A percentile compares a stretch with the other conserved stretches of the same genome.
Conservation (phyloP, 30 jellyfish, hydroid and myxozoan species). For the Clytia hemisphaerica region DNA sequence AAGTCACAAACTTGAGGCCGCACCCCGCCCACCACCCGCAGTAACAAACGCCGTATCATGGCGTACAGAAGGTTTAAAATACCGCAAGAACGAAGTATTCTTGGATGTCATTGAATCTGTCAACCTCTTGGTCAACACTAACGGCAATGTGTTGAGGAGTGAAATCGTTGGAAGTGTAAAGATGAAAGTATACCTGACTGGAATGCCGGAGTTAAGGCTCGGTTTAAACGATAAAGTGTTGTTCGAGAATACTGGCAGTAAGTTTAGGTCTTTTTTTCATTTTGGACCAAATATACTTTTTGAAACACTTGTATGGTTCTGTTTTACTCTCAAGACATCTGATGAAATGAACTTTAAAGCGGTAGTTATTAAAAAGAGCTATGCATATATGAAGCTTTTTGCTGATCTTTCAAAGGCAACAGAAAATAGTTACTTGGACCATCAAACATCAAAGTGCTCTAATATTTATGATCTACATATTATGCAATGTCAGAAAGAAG, state of each 20-base stretch:
- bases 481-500: too few relatives aligned
- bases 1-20: slow-evolving; percentile 89
- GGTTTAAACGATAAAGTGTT: slow-evolving; percentile 91
- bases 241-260: slow-evolving; percentile 95
- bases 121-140: slow-evolving; percentile 63
- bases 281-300: too few relatives aligned
- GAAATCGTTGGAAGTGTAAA: slow-evolving; percentile 95
- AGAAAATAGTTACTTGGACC: too few relatives aligned
- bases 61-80: slow-evolving; percentile 87
- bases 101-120: slow-evolving; percentile 99
- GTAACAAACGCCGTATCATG: slow-evolving; percentile 97
- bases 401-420: too few relatives aligned
- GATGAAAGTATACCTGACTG: slow-evolving; percentile 84
- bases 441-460: too few relatives aligned
- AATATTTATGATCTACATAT: too few relatives aligned
- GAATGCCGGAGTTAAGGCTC: slow-evolving; percentile 98
- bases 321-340: background rate
- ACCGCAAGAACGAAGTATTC: slow-evolving; percentile 92
- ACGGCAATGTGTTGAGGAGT: slow-evolving; percentile 91
- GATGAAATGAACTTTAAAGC: too few relatives aligned
- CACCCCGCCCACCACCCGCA: slow-evolving; percentile 99
- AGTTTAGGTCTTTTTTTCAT: slow-evolving; percentile 28
- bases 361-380: too few relatives aligned
- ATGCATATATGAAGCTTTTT: too few relatives aligned
- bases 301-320: background rate